Percentiles rank a stretch among this genome's conserved stretches.
These are phyloP conservation scores for Zosterops hypoxanthus DNA, from an alignment of 2,113 vertebrate genomes.

Conservation along the genomic window DNA sequence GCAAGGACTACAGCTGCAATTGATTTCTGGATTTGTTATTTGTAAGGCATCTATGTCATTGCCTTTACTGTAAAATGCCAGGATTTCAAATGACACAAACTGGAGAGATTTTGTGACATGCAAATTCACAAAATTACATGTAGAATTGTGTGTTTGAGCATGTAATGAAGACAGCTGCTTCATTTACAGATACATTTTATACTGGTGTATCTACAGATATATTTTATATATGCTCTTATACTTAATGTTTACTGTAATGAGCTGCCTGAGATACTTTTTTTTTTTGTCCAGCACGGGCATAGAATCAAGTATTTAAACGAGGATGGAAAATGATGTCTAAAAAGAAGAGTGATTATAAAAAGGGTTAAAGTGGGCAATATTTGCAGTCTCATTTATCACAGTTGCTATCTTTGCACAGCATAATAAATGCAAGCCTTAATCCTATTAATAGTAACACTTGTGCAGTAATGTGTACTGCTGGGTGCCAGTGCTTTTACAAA, in stretches of 20 bases:
- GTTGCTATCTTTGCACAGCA: neutral
- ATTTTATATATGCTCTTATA: neutral
- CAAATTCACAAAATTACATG: neutral
- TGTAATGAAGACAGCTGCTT: neutral
- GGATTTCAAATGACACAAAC: neutral
- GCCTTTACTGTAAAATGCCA: neutral
- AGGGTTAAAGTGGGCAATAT: neutral
- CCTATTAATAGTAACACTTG: neutral
- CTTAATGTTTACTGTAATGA: neutral
- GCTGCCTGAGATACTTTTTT: neutral
- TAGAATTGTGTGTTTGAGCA: neutral
- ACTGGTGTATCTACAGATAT: neutral
- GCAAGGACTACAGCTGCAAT: neutral
- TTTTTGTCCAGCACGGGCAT: neutral
- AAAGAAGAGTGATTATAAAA: neutral
- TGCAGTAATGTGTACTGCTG: neutral
- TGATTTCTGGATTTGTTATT: neutral
- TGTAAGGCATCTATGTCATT: neutral
- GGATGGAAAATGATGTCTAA: neutral
- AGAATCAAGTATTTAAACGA: neutral
- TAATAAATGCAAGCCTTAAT: neutral
- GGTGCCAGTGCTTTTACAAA: neutral
- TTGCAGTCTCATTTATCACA: neutral
- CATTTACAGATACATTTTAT: neutral
- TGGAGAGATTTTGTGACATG: neutral